A percentile compares a stretch with the other conserved stretches of the same genome.
These are phyloP conservation scores for Trichonephila clavata DNA, from an alignment of 1,140 invertebrate species.

Conservation along the genomic window DNA sequence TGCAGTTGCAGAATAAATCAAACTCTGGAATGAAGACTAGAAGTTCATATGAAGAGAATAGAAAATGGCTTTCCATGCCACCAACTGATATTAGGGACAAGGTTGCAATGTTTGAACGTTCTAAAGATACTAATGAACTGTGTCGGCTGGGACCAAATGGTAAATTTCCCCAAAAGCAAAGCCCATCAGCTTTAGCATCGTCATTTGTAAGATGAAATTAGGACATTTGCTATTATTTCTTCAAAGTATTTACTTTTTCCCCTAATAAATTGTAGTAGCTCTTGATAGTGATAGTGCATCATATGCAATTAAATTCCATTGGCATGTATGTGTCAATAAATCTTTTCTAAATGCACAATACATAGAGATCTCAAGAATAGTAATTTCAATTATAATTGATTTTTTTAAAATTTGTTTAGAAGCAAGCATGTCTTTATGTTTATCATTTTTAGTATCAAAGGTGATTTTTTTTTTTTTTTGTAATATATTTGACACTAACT, in stretches of 20 bases:
- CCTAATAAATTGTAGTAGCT: conserved; percentile 2
- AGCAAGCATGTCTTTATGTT: too few species aligned
- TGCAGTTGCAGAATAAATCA: conserved; percentile 48
- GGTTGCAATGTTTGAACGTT: conserved; percentile 77
- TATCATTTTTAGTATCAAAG: too few species aligned
- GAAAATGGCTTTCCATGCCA: conserved; percentile 56
- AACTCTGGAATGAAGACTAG: conserved; percentile 39
- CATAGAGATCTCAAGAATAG: too few species aligned
- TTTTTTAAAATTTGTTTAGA: too few species aligned
- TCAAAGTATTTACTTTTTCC: conserved; percentile 43
- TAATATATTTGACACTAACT: too few species aligned
- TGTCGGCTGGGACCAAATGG: conserved; percentile 74
- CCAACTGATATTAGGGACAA: conserved; percentile 75
- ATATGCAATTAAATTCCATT: conserved; percentile 20
- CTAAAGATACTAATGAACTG: conserved; percentile 70
- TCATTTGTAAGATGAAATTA: conserved; percentile 75
- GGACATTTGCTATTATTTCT: background rate
- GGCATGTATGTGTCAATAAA: background rate
- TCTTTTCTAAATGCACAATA: too few species aligned
- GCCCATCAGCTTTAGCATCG: conserved; percentile 65
- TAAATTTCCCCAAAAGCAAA: conserved; percentile 73
- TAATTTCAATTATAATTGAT: too few species aligned
- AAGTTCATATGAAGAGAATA: conserved; percentile 53
- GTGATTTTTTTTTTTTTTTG: too few species aligned
- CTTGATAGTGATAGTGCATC: background rate